Base-by-base conservation (phyloP, 2,113 vertebrate genomes). In the Amphilophus citrinellus region DNA sequence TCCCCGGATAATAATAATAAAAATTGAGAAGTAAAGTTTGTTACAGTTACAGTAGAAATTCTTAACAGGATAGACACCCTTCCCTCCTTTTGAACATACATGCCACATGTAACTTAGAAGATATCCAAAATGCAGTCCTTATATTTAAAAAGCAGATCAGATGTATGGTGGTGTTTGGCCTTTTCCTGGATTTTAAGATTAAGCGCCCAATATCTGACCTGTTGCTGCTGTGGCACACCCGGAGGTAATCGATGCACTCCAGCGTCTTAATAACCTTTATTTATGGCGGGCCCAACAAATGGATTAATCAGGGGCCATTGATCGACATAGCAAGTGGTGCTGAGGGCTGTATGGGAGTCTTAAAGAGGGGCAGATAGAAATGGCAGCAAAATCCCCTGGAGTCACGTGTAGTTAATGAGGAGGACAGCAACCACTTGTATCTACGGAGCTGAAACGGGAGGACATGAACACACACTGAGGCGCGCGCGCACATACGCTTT, bases 241-340 rank as follows among this genome's bases (percentile, higher is more conserved):
- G 2, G 7, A 57, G 68, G 66, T 62, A 79, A 92, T 94, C 79
- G 39, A 91, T 90, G 65, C 66, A 3, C 76, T 62, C 59, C 53
- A 56, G 65, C 37, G n/a, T 65, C 91, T 86, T 91, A 93, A 90
- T 88, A 89, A 89, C 86, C 79, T 87, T 92, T 56, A 90, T 93
- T 93, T 91, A 92, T 88, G 63, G 39, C 27, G 10, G 47, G 47
- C 81, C 75, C 71, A 77, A 90, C 89, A 91, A 88, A 93, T 90
- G 84, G 76, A 92, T 84, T 92, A 94, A 95, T 91, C 91, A 91
- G 82, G 79, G 84, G 18, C 32, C 80, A 93, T 91, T 88, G 95
- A 94, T 95, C 68, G 39, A 22, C 2, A 2, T 59, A 22, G 66
- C 2, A 7, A 65, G 68, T 24, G 10, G 53, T 27, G 76, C 65